Conservation (phyloP, 2,113 vertebrate species). For the Caranx ignobilis region DNA sequence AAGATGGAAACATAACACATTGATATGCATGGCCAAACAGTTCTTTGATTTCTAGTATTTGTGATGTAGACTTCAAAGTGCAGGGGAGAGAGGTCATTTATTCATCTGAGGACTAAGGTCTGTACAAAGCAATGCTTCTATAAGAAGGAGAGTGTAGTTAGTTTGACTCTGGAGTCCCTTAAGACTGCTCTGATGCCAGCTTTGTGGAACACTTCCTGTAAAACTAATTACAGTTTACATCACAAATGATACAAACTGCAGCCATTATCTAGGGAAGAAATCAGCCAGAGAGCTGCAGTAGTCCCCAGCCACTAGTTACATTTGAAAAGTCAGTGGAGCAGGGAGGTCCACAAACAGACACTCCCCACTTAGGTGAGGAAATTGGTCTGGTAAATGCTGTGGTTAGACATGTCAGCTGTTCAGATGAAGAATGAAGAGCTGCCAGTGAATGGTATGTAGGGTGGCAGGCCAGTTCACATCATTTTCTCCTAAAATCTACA, state of each 20-base stretch:
- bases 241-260: constrained; percentile 25
- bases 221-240: constrained; percentile 40
- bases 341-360: neutral
- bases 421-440: constrained; percentile 9
- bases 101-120: neutral
- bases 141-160: neutral
- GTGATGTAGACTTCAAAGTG: neutral
- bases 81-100: neutral
- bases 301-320: neutral
- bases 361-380: constrained; percentile 9
- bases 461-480: too few relatives aligned
- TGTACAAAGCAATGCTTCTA: neutral
- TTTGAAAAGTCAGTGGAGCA: constrained; percentile 4
- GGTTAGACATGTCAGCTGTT: neutral
- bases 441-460: neutral
- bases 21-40: neutral
- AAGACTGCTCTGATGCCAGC: constrained; percentile 1
- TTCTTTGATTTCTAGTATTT: neutral
- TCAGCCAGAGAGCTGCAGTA: neutral
- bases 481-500: neutral
- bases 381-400: neutral
- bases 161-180: neutral
- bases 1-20: constrained; percentile 12
- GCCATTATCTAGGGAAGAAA: neutral
- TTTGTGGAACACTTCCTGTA: constrained; percentile 31